Evolutionary conservation across 1,140 invertebrate species (phyloP).

Genomic region (Rhagoletis zephyria): DNA sequence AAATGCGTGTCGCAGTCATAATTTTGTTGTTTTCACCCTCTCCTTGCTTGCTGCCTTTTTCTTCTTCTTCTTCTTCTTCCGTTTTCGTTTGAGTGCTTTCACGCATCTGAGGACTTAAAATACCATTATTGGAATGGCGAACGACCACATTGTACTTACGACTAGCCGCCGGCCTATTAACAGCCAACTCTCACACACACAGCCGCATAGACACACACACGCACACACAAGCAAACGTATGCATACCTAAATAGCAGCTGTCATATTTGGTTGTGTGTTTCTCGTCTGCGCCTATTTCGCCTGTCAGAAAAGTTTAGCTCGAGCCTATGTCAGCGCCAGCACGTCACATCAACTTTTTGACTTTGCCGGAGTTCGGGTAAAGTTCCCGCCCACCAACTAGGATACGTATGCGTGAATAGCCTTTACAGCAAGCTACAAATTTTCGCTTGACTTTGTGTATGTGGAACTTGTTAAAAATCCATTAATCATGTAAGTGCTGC

Average conservation of each 20-base stretch:
- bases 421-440: background rate
- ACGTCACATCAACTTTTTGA: conserved; percentile 19
- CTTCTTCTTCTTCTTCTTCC: background rate
- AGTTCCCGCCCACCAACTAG: background rate
- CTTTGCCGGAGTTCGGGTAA: background rate
- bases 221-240: background rate
- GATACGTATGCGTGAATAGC: too few relatives aligned
- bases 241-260: background rate
- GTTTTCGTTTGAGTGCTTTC: conserved; percentile 7
- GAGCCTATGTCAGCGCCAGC: conserved; percentile 20
- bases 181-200: background rate
- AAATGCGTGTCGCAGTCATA: conserved; percentile 72
- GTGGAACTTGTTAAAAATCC: conserved; percentile 72
- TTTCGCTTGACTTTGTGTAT: conserved; percentile 52
- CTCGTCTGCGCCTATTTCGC: conserved; percentile 21
- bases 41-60: too few relatives aligned
- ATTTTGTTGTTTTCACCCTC: conserved; percentile 56
- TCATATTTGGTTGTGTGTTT: conserved; percentile 48
- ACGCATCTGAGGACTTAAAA: conserved; percentile 22
- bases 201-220: background rate
- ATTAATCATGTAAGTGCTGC: conserved; percentile 71
- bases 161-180: background rate
- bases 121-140: conserved; percentile 5
- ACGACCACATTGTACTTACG: background rate
- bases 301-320: conserved; percentile 36